These are phyloP conservation scores for Brenthis daphne DNA, from an alignment of 2,888 invertebrate genomes.

Conservation along the genomic window DNA sequence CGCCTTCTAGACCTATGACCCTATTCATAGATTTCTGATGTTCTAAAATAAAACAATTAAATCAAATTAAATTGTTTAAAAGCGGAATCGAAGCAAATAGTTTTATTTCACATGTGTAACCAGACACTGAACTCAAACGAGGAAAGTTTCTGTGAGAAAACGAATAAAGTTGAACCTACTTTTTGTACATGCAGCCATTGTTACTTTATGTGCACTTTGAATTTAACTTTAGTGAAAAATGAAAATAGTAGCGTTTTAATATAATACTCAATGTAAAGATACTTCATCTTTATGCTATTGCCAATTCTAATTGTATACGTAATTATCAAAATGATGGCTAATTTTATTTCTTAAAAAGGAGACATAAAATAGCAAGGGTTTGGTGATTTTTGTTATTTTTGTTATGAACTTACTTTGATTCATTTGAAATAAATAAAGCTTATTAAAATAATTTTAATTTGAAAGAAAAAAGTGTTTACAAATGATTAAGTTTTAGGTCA, in stretches of 20 bases:
- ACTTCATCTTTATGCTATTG: background rate
- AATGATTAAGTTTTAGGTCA: constrained; percentile 1
- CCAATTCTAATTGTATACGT: no score
- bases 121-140: constrained; percentile 51
- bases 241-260: background rate
- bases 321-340: no score
- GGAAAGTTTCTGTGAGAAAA: constrained; percentile 27
- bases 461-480: background rate
- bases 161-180: constrained; percentile 19
- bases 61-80: constrained; percentile 8
- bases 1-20: constrained; percentile 67
- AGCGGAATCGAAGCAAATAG: background rate
- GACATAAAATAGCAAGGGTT: no score
- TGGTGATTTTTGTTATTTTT: no score
- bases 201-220: constrained; percentile 1
- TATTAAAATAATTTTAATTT: background rate
- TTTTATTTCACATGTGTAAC: constrained; percentile 13
- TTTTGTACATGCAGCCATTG: constrained; percentile 17
- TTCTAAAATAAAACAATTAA: constrained; percentile 37
- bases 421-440: no score
- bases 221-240: constrained; percentile 6
- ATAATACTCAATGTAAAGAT: background rate
- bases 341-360: no score
- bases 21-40: constrained; percentile 18
- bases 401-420: no score